Conservation (phyloP, 2,888 invertebrate species). For the Sinodicranocentrus sp. region DNA sequence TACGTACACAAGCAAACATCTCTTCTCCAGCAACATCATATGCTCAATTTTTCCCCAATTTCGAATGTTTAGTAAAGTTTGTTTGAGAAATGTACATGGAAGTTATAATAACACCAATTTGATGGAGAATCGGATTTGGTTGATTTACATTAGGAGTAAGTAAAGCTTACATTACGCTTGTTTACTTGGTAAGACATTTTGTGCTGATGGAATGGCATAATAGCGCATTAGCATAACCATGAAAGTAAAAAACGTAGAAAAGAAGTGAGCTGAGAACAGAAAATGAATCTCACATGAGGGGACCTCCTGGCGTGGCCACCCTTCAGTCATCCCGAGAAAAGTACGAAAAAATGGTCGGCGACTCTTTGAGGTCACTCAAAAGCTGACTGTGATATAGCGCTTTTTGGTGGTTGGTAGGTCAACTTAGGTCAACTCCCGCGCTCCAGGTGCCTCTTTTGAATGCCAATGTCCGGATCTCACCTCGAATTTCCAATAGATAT, state of each 20-base stretch:
- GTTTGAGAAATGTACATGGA: no score
- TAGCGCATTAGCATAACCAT: constrained; percentile 48
- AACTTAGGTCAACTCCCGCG: constrained; percentile 72
- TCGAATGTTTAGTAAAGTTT: no score
- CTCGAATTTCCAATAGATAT: not conserved
- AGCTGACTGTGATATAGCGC: constrained; percentile 75
- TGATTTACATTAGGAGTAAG: not conserved
- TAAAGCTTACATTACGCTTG: constrained; percentile 12
- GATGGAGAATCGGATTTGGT: constrained; percentile 1
- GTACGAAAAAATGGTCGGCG: constrained; percentile 74
- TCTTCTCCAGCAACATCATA: no score
- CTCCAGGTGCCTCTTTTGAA: constrained; percentile 64
- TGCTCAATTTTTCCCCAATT: no score
- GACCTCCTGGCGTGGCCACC: constrained; percentile 74
- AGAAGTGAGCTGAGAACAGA: constrained; percentile 38
- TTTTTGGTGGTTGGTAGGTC: constrained; percentile 73
- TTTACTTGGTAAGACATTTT: constrained; percentile 35
- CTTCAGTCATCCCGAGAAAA: constrained; percentile 74
- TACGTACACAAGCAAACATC: no score
- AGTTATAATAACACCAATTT: no score
- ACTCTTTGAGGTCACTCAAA: constrained; percentile 76
- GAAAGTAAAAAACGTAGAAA: constrained; percentile 16
- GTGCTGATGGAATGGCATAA: constrained; percentile 14
- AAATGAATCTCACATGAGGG: constrained; percentile 69
- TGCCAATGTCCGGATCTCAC: constrained; percentile 21